These are phyloP conservation scores for Chitala chitala DNA, from an alignment of 2,113 vertebrate species.

Conservation along the genomic window DNA sequence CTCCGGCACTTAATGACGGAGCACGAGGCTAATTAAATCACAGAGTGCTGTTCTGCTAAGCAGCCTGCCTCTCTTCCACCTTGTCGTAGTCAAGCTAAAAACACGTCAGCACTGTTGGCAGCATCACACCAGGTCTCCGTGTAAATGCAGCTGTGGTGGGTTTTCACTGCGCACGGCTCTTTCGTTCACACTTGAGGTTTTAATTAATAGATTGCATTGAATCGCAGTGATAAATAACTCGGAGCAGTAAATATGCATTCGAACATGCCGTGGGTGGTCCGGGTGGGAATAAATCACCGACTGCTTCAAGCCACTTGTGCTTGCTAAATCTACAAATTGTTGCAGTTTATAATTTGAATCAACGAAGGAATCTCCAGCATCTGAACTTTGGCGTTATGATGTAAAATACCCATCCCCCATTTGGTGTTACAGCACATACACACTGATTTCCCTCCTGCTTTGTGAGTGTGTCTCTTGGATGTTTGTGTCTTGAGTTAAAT, in stretches of 20 bases:
- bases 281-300: constrained; percentile 10
- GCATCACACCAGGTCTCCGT: neutral
- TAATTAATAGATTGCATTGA: constrained; percentile 28
- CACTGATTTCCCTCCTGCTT: no score
- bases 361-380: constrained; percentile 15
- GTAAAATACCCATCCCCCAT: neutral
- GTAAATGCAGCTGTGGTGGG: constrained; percentile 15
- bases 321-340: constrained; percentile 25
- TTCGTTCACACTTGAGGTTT: constrained; percentile 13
- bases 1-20: constrained; percentile 42
- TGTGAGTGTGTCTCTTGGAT: no score
- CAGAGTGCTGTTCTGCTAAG: constrained; percentile 31
- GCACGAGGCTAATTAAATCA: constrained; percentile 53
- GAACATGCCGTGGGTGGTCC: constrained; percentile 13
- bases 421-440: neutral
- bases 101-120: neutral
- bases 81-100: neutral
- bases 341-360: constrained; percentile 25
- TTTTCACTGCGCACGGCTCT: neutral
- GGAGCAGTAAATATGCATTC: constrained; percentile 22
- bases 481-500: no score
- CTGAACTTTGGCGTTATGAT: constrained; percentile 7
- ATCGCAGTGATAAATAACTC: constrained; percentile 18
- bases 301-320: constrained; percentile 18
- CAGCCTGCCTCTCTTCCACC: neutral